Base-by-base conservation (phyloP, 1,140 invertebrate genomes). In the Aphis gossypii region DNA sequence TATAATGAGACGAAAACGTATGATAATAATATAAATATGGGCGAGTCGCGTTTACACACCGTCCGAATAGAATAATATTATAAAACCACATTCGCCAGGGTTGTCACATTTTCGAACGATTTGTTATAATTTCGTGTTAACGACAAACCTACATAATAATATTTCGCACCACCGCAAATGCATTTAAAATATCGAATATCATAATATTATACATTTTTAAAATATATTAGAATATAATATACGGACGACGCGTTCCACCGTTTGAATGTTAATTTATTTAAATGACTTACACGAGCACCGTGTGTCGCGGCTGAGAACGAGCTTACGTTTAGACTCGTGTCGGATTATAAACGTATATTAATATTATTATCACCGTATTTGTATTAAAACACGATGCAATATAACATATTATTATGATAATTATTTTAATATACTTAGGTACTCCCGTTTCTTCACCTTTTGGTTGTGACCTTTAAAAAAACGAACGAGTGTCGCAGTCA, bases 261-360 rank as follows among this genome's bases (percentile, higher is more conserved):
- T 87, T 4, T n/a, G 25, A 46, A 87, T 38, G 84, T 87, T 46
- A 87, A 87, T 87, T 87, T 87, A 87, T 87, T 48, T 46, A 41
- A 84, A 84, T 84, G 38, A 46, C 44, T 11, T 25, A 44, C 83
- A 44, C 21, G 44, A 41, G 38, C 25, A 46, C 84, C 30, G 48
- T 46, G 2, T 46, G 48, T 48, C 44, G 11, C 44, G 84, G 44
- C 48, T 2, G 5, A 88, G 46, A 51, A 88, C 18, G 86, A 51
- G n/a, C 86, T 87, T 87, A 87, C 21, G 83, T 48, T 87, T 48
- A 87, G 41, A 44, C 41, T 21, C 38, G 21, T 23, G 23, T 86
- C 21, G 83, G 83, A 86, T 46, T 86, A 86, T 46, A 86, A 25
- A 86, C 11, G 3, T 83, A 30, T 86, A 86, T 25, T 86, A 84